phyloP scores from a whole-genome alignment of 2,113 vertebrate species.

The Tragelaphus buxtoni region DNA sequence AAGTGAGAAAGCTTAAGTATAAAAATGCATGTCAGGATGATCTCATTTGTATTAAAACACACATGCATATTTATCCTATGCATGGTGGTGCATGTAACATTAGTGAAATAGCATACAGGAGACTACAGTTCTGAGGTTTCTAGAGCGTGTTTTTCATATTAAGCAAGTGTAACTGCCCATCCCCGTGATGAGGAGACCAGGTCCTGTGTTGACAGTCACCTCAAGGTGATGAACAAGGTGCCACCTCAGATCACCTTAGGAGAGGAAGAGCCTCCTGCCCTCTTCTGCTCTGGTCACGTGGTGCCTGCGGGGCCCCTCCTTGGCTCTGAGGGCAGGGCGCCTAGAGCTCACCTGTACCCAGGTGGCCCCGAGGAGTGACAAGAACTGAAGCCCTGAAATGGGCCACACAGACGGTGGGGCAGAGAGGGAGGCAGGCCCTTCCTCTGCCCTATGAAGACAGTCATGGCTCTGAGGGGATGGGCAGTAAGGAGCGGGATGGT shows the following conservation, averaged over 20 bases:
- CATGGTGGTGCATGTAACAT: not conserved
- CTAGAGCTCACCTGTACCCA: not conserved
- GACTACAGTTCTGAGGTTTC: not conserved
- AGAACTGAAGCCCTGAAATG: not conserved
- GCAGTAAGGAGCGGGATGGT: not conserved
- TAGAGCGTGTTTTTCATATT: not conserved
- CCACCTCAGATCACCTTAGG: no score
- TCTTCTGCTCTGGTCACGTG: fast-evolving
- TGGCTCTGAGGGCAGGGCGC: not conserved
- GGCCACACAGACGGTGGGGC: not conserved
- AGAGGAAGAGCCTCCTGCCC: not conserved
- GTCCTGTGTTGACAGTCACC: not conserved
- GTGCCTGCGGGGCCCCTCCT: not conserved
- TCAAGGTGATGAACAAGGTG: not conserved
- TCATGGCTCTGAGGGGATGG: not conserved
- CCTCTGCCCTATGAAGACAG: not conserved
- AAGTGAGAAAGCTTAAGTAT: not conserved
- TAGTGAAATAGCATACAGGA: not conserved
- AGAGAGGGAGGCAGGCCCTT: not conserved
- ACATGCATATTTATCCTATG: not conserved
- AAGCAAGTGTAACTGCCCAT: not conserved
- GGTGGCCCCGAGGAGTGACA: not conserved
- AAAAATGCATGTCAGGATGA: fast-evolving
- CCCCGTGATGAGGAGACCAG: not conserved
- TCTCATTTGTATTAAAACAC: not conserved